Percentiles rank a stretch among this genome's conserved stretches.
Conservation (phyloP, 2,113 vertebrate species). For the Poeciliopsis prolifica region DNA sequence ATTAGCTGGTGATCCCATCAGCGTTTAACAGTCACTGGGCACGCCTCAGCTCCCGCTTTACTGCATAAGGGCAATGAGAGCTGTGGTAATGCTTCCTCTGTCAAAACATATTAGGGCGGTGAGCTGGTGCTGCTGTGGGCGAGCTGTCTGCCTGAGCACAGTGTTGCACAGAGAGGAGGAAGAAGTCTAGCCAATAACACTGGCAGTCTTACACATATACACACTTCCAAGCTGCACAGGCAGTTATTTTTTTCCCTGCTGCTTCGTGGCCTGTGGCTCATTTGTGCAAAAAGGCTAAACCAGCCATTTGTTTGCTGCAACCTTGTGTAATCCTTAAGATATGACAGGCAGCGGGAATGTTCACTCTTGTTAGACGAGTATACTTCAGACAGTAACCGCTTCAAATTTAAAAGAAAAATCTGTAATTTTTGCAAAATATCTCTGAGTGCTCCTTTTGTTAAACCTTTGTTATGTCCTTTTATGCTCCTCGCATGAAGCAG, state of each 20-base stretch:
- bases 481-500: no score
- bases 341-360: constrained; percentile 11
- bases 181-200: constrained; percentile 47
- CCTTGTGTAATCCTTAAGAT: constrained; percentile 12
- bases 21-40: constrained; percentile 6
- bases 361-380: constrained; percentile 9
- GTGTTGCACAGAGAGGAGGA: constrained; percentile 51
- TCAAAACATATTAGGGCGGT: constrained; percentile 65
- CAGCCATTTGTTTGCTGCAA: constrained; percentile 11
- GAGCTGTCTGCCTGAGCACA: constrained; percentile 55
- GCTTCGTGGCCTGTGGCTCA: constrained; percentile 18
- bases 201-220: constrained; percentile 36
- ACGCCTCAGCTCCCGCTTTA: constrained; percentile 42
- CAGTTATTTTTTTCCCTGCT: neutral
- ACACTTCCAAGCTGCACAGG: constrained; percentile 2
- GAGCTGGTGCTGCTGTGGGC: constrained; percentile 59
- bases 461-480: neutral
- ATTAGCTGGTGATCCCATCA: neutral
- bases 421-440: neutral
- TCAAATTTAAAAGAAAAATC: neutral
- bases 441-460: neutral
- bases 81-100: constrained; percentile 54
- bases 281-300: constrained; percentile 13
- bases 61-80: constrained; percentile 65
- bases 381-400: neutral